Conservation (phyloP, 2,888 invertebrate genomes). For the Helleia helle region DNA sequence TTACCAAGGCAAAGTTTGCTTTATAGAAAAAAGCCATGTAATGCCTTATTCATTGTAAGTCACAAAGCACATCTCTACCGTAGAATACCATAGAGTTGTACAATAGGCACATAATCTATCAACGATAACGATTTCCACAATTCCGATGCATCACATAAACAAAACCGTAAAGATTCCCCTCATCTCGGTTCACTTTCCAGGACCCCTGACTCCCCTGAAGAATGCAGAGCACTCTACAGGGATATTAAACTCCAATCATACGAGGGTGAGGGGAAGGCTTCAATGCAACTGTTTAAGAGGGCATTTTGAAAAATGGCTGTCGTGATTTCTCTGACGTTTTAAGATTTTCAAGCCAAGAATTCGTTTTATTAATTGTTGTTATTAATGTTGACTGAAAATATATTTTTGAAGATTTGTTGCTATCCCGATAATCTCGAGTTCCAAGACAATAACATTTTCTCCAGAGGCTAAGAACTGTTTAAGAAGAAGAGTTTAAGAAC, state of each 20-base stretch:
- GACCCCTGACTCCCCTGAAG: constrained; percentile 37
- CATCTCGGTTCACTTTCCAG: constrained; percentile 25
- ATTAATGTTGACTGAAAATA: constrained; percentile 1
- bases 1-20: too few relatives aligned
- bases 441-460: too few relatives aligned
- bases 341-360: constrained; percentile 8
- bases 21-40: too few relatives aligned
- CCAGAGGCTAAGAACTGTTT: too few relatives aligned
- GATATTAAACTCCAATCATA: constrained; percentile 70
- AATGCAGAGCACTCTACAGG: constrained; percentile 54
- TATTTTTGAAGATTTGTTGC: neutral
- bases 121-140: too few relatives aligned
- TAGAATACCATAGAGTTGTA: too few relatives aligned
- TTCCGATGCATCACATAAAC: constrained; percentile 17
- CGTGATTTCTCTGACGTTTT: constrained; percentile 17
- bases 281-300: constrained; percentile 21
- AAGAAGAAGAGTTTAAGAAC: too few relatives aligned
- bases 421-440: too few relatives aligned
- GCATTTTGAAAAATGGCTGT: constrained; percentile 18
- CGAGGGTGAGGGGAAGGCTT: constrained; percentile 28
- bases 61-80: too few relatives aligned
- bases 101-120: too few relatives aligned
- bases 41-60: too few relatives aligned
- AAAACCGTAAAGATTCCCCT: constrained; percentile 25
- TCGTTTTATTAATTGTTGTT: too few relatives aligned